Conservation (phyloP, 2,797 vertebrate genomes). For the Enteromius argenteus region DNA sequence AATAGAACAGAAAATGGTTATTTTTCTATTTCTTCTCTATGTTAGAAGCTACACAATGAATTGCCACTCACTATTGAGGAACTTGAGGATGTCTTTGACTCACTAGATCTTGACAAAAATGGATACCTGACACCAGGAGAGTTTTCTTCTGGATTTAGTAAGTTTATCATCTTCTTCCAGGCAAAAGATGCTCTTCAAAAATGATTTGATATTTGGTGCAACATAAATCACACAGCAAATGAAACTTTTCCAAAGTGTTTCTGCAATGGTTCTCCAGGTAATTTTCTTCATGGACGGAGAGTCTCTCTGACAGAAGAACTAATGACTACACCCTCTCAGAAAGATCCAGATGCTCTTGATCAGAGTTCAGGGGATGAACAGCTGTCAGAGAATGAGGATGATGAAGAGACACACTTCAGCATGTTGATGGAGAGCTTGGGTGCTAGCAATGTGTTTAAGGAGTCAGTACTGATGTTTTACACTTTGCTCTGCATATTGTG, state of each 20-base stretch:
- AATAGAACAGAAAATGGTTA: not conserved
- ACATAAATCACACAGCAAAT: not conserved
- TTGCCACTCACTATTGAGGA: constrained; percentile 88
- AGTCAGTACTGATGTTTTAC: constrained; percentile 77
- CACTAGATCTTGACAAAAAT: constrained; percentile 83
- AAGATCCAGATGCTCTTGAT: constrained; percentile 75
- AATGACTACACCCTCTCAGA: constrained; percentile 46
- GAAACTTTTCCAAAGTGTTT: not conserved
- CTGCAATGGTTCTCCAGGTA: constrained; percentile 72
- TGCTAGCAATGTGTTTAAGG: constrained; percentile 85
- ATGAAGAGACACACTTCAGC: constrained; percentile 88
- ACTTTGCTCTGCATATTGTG: not conserved
- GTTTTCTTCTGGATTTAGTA: constrained; percentile 91
- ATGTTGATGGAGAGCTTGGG: constrained; percentile 87
- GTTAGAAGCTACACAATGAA: constrained; percentile 86
- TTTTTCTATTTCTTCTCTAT: not conserved
- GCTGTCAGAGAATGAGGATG: constrained; percentile 73
- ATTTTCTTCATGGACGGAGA: constrained; percentile 84
- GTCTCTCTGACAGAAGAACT: constrained; percentile 73
- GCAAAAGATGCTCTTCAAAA: not conserved
- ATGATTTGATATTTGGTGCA: not conserved
- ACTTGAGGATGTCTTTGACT: constrained; percentile 90
- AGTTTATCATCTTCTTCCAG: constrained; percentile 67
- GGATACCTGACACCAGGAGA: constrained; percentile 88
- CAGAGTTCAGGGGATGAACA: constrained; percentile 75